These are phyloP conservation scores for Speoplatyrhinus poulsoni DNA, from an alignment of 2,113 vertebrate species.

Conservation along the genomic window DNA sequence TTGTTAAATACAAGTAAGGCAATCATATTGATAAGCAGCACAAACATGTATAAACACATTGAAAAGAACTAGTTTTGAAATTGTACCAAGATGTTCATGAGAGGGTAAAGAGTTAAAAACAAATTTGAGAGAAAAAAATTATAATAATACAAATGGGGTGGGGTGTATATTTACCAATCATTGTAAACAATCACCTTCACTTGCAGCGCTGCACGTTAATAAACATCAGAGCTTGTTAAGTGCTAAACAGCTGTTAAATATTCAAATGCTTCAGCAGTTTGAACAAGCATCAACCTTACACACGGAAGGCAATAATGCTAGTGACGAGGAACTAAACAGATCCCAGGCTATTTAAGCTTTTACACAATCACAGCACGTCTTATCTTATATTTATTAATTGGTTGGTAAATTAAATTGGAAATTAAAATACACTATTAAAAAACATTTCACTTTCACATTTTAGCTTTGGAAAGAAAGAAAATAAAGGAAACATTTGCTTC, in stretches of 20 bases:
- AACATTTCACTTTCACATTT: conserved; percentile 72
- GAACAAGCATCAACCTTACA: conserved; percentile 69
- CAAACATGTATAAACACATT: conserved; percentile 78
- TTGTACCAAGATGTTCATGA: conserved; percentile 73
- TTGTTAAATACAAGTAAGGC: conserved; percentile 76
- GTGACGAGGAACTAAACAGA: conserved; percentile 42
- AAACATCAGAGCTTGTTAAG: conserved; percentile 62
- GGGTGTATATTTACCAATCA: conserved; percentile 51
- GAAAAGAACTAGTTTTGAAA: conserved; percentile 64
- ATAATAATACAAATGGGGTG: neutral
- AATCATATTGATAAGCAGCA: conserved; percentile 79
- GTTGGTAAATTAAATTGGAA: conserved; percentile 51
- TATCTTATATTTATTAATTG: conserved; percentile 37
- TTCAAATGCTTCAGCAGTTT: conserved; percentile 57
- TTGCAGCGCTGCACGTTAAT: conserved; percentile 51
- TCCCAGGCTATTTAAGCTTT: conserved; percentile 29
- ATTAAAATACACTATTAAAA: conserved; percentile 54
- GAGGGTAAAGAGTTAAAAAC: conserved; percentile 30
- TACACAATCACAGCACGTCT: conserved; percentile 54
- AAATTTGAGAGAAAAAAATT: conserved; percentile 12
- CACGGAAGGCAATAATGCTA: conserved; percentile 60
- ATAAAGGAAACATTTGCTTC: conserved; percentile 35
- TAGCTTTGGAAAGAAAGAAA: conserved; percentile 47
- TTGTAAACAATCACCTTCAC: conserved; percentile 76
- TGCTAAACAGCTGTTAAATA: conserved; percentile 60